phyloP scores from a whole-genome alignment of 1,140 invertebrate species.

The Drosophila pseudoobscura region DNA sequence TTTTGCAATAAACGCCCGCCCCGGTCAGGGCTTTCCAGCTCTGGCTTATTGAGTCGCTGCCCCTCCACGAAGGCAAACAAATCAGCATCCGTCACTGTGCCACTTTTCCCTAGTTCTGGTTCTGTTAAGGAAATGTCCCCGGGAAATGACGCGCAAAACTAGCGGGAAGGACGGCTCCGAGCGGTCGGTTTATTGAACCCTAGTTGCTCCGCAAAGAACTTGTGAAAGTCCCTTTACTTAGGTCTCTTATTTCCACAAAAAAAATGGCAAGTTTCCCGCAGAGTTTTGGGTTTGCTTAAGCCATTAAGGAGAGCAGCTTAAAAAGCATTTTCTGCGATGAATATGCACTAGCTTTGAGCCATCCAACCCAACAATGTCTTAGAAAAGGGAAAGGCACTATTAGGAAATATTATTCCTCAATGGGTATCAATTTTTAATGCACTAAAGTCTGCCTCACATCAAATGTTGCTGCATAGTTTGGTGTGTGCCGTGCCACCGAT shows the following conservation, averaged over 20 bases:
- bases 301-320: too few relatives aligned
- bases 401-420: slow-evolving; percentile 11
- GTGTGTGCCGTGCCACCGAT: background rate
- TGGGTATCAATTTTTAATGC: slow-evolving; percentile 10
- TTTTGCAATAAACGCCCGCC: slow-evolving; percentile 43
- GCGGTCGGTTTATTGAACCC: too few relatives aligned
- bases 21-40: slow-evolving; percentile 1
- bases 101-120: slow-evolving; percentile 12
- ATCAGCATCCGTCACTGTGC: slow-evolving; percentile 22
- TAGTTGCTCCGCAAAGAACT: too few relatives aligned
- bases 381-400: background rate
- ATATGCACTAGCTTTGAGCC: background rate
- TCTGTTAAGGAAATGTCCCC: slow-evolving; percentile 40
- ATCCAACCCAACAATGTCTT: slow-evolving; percentile 6
- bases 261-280: too few relatives aligned
- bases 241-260: too few relatives aligned
- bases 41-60: too few relatives aligned
- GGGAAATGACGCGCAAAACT: background rate
- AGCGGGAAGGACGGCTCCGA: too few relatives aligned
- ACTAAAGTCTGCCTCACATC: background rate
- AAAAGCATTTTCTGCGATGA: too few relatives aligned
- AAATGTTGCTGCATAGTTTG: slow-evolving; percentile 2
- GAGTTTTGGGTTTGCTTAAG: too few relatives aligned
- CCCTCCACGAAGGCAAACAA: slow-evolving; percentile 16
- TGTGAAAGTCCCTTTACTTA: too few relatives aligned